Base-by-base conservation (phyloP, 2,797 vertebrate genomes). In the Apodemus agrarius region DNA sequence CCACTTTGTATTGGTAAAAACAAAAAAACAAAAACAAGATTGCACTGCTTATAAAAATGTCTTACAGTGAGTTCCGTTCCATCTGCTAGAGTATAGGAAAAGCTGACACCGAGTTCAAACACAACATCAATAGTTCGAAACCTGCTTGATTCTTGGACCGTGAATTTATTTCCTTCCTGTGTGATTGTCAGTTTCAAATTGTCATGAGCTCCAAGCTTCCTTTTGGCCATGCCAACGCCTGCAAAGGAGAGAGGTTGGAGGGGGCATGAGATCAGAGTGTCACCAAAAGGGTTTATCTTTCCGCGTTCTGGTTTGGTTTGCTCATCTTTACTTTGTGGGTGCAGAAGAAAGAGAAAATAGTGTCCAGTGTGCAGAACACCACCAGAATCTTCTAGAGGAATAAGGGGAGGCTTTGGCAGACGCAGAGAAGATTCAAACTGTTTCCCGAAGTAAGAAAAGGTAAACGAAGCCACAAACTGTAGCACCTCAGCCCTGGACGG, bases 161-260 rank as follows among this genome's bases (percentile, higher is more conserved):
- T 98, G 90, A 99, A 99, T 95, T 98, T 99, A 94, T 99, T 98
- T 96, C 99, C 99, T 0, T 97, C 98, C 97, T 99, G 99, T 17
- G 98, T 97, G 69, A 99, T 98, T 91, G 29, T 99, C 93, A 99
- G 86, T 97, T 99, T 99, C 97, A 99, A 98, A 90, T 99, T 99
- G 97, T 99, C 99, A 3, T 99, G 99, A 93, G 99, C 94, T 1
- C 99, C 99, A 94, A 99, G 98, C 98, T 99, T 99, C 97, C 99
- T 99, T 97, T 99, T 99, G n/a, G n/a, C n/a, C 98, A 99, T 97
- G 72, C 99, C 99, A 93, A 99, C 0, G 63, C 99, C 99, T 99
- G 94, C 49, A 87, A 95, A 93, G 31, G 37, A 94, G 74, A 85
- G 63, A 96, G 76, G 13, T 69, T 12, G 54, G 49, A 37, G 12